Conservation (phyloP, 2,888 invertebrate genomes). For the Anoncus sp. region DNA sequence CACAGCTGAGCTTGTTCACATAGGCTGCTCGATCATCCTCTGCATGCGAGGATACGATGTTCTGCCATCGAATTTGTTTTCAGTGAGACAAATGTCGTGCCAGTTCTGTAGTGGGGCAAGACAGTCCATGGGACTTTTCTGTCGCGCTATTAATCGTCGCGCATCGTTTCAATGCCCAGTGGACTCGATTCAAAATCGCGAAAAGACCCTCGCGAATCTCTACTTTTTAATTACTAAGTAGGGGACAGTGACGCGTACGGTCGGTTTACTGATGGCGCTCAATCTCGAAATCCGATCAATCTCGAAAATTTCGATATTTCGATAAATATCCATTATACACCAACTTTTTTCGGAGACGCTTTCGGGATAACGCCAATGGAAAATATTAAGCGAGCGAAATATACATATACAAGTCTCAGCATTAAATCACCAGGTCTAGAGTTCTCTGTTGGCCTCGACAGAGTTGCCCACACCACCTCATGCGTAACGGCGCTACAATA, state of each 20-base stretch:
- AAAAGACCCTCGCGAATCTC: constrained; percentile 52
- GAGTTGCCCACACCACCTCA: constrained; percentile 18
- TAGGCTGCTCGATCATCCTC: constrained; percentile 38
- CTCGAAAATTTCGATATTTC: too few relatives aligned
- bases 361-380: too few relatives aligned
- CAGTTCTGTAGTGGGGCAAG: not conserved
- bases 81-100: constrained; percentile 15
- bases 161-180: not conserved
- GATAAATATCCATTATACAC: too few relatives aligned
- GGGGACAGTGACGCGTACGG: too few relatives aligned
- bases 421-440: constrained; percentile 77
- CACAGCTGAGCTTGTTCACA: constrained; percentile 47
- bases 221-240: constrained; percentile 70
- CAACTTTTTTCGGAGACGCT: too few relatives aligned
- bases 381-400: constrained; percentile 64
- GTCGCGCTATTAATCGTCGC: not conserved
- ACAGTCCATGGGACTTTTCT: not conserved
- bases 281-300: too few relatives aligned
- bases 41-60: constrained; percentile 3
- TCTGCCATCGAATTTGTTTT: constrained; percentile 12
- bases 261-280: too few relatives aligned
- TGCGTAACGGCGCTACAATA: constrained; percentile 78
- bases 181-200: not conserved
- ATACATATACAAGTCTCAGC: constrained; percentile 41
- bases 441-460: constrained; percentile 49